A percentile compares a stretch with the other conserved stretches of the same genome.
Evolutionary conservation across 2,888 invertebrate species (phyloP).

Genomic region (Tipula vernalis): DNA sequence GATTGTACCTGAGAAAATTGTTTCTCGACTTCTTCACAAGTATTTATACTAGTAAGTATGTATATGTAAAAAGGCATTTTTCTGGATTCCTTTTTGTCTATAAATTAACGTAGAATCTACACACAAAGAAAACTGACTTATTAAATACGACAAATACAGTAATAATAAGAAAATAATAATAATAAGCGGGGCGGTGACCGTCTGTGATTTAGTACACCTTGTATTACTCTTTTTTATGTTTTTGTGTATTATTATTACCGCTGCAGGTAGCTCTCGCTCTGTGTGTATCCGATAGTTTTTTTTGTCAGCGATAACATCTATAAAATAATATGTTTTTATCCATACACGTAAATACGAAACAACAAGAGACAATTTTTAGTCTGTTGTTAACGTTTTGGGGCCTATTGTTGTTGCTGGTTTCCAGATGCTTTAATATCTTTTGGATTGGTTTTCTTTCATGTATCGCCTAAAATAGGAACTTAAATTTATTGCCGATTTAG

Average conservation of each 20-base stretch:
- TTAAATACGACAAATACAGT: constrained; percentile 4
- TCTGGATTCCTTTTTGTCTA: neutral
- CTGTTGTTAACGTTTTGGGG: neutral
- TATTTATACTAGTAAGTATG: neutral
- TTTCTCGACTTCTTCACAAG: neutral
- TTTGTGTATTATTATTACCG: neutral
- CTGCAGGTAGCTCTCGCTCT: neutral
- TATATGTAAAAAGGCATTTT: neutral
- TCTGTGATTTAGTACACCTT: constrained; percentile 4
- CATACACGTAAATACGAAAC: neutral
- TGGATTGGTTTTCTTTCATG: neutral
- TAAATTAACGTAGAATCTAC: neutral
- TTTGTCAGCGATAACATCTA: neutral
- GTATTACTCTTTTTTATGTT: neutral
- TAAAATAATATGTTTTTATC: neutral
- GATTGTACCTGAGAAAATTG: neutral
- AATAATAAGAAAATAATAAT: neutral
- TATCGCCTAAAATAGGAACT: neutral
- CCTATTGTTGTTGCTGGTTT: neutral
- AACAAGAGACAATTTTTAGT: neutral
- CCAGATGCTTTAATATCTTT: neutral
- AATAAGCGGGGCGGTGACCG: neutral
- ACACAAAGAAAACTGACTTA: neutral
- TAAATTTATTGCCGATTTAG: neutral
- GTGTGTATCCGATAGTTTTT: neutral